Percentiles rank a stretch among this genome's conserved stretches.
Evolutionary conservation across 2,113 vertebrate genomes (phyloP).

Genomic region (Machaerirhynchus nigripectus): DNA sequence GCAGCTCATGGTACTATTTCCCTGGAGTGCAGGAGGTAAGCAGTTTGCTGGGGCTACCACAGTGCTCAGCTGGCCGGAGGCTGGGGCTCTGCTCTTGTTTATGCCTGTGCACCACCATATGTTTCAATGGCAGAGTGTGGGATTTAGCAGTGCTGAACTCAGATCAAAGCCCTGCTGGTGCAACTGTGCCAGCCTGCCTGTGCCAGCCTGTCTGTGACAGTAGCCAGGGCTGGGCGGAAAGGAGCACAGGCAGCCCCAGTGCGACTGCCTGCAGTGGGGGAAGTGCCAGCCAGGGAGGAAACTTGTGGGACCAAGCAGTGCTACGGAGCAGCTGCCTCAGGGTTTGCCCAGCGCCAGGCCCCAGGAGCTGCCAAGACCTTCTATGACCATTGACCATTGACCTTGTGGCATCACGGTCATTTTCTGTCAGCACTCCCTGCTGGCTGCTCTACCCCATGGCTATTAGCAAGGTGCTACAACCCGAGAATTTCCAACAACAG

Average conservation of each 20-base stretch:
- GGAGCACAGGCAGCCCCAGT: neutral
- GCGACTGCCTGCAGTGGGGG: fast-evolving
- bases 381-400: neutral
- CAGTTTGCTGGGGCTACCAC: neutral
- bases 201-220: neutral
- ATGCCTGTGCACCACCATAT: neutral
- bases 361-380: neutral
- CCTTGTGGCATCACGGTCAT: neutral
- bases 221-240: neutral
- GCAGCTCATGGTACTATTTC: neutral
- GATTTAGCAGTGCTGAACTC: neutral
- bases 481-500: neutral
- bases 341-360: neutral
- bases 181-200: neutral
- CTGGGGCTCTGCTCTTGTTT: neutral
- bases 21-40: neutral
- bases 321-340: neutral
- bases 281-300: neutral
- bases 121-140: neutral
- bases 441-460: neutral
- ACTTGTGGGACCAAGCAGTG: neutral
- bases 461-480: neutral
- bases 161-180: neutral
- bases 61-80: neutral
- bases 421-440: neutral